phyloP scores from a whole-genome alignment of 1,140 invertebrate genomes.

The Hestina assimilis region DNA sequence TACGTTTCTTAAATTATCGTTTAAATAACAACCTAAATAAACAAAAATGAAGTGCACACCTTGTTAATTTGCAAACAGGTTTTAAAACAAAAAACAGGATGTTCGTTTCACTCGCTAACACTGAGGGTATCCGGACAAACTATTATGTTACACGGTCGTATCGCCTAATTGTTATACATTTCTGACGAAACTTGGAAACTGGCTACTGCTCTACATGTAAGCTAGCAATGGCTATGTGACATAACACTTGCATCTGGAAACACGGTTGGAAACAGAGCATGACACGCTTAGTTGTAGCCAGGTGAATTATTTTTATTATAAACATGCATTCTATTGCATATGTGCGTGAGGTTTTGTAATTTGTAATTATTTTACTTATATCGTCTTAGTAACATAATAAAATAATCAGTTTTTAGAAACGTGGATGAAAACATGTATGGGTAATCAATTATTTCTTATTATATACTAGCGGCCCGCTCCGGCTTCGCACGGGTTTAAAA shows the following conservation, averaged over 20 bases:
- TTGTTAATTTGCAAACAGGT: conserved; percentile 21
- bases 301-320: too few relatives aligned
- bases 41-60: conserved; percentile 7
- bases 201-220: neutral
- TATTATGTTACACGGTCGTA: conserved; percentile 19
- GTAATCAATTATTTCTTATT: too few relatives aligned
- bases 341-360: too few relatives aligned
- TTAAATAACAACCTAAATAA: neutral
- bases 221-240: neutral
- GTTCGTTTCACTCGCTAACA: conserved; percentile 33
- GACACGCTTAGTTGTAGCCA: neutral
- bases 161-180: conserved; percentile 11
- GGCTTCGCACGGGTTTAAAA: too few relatives aligned
- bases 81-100: conserved; percentile 55
- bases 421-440: too few relatives aligned
- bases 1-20: neutral
- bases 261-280: neutral
- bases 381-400: too few relatives aligned
- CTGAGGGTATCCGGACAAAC: conserved; percentile 23
- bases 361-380: too few relatives aligned
- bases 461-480: too few relatives aligned
- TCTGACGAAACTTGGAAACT: neutral
- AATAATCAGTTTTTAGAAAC: too few relatives aligned
- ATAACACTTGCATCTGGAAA: neutral
- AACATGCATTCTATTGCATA: too few relatives aligned